Evolutionary conservation across 2,797 vertebrate species (phyloP).

Genomic region (Sebastiscus tertius): DNA sequence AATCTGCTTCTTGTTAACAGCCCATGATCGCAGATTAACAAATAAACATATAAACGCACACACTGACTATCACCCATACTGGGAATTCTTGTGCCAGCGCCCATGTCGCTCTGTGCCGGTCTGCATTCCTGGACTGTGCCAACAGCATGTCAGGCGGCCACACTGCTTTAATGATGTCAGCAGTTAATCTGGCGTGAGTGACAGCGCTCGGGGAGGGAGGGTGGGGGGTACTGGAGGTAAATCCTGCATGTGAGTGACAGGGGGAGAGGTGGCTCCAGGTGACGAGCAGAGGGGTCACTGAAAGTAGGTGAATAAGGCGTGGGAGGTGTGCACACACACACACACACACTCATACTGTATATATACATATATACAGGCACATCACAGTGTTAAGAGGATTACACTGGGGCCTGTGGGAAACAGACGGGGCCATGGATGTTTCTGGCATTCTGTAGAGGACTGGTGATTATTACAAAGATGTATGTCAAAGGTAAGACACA

Average conservation of each 20-base stretch:
- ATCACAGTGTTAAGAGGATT: constrained; percentile 23
- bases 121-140: constrained; percentile 81
- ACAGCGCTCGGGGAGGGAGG: constrained; percentile 68
- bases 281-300: constrained; percentile 71
- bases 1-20: constrained; percentile 20
- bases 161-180: constrained; percentile 84
- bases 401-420: constrained; percentile 36
- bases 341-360: neutral
- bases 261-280: constrained; percentile 77
- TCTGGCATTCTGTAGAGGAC: constrained; percentile 48
- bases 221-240: constrained; percentile 63
- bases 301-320: constrained; percentile 59
- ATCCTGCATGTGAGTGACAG: constrained; percentile 67
- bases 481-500: constrained; percentile 59
- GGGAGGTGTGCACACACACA: neutral
- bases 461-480: constrained; percentile 66
- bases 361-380: neutral
- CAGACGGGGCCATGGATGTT: constrained; percentile 45
- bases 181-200: constrained; percentile 81
- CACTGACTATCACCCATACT: constrained; percentile 50
- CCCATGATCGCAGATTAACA: constrained; percentile 10
- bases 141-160: constrained; percentile 74
- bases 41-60: constrained; percentile 39
- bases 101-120: constrained; percentile 72
- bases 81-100: constrained; percentile 72